These are phyloP conservation scores for Nyctibius bracteatus DNA, from an alignment of 2,113 vertebrate genomes.

Conservation along the genomic window DNA sequence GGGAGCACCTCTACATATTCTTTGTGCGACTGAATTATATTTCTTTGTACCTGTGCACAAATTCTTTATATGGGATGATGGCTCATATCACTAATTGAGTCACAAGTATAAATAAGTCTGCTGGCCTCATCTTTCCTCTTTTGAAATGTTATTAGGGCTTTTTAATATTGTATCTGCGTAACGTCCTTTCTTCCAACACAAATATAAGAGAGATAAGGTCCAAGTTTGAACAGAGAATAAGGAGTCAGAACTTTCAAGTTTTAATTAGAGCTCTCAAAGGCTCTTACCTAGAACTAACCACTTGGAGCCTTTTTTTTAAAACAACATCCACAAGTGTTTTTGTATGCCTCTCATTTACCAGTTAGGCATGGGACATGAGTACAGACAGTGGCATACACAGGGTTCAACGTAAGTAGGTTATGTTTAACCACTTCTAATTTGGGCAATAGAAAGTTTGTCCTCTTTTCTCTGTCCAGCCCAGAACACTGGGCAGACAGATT, in stretches of 20 bases:
- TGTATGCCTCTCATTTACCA: background rate
- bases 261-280: background rate
- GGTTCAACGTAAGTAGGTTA: background rate
- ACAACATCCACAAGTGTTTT: background rate
- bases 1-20: background rate
- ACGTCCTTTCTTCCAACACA: background rate
- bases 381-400: rapidly evolving
- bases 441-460: background rate
- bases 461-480: background rate
- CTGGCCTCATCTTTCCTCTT: background rate
- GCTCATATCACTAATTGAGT: background rate
- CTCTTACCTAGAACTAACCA: background rate
- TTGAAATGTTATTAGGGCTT: background rate
- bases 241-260: background rate
- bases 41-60: background rate
- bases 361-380: background rate
- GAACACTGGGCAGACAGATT: background rate
- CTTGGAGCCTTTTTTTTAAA: background rate
- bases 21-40: background rate
- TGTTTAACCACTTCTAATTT: background rate
- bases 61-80: background rate
- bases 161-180: background rate
- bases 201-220: background rate
- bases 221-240: background rate
- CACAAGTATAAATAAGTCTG: background rate